Percentiles rank a stretch among this genome's conserved stretches.
Evolutionary conservation across 2,797 vertebrate species (phyloP).

Genomic region (Epinephelus awoara): DNA sequence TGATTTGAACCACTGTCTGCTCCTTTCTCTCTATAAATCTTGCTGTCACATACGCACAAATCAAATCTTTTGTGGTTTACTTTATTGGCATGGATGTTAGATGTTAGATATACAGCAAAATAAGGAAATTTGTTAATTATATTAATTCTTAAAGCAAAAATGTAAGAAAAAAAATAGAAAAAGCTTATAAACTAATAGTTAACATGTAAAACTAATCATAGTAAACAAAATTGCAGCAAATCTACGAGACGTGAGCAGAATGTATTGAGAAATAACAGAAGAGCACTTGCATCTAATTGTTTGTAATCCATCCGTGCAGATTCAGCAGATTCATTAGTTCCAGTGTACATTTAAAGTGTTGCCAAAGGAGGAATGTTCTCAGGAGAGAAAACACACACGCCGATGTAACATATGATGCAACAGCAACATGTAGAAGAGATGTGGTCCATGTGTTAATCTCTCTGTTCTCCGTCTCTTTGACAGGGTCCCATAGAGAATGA

Average conservation of each 20-base stretch:
- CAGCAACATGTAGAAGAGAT: neutral
- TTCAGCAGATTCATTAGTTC: neutral
- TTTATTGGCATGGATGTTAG: neutral
- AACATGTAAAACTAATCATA: neutral
- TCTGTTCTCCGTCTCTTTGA: conserved; percentile 46
- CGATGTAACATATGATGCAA: neutral
- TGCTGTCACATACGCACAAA: neutral
- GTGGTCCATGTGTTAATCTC: conserved; percentile 7
- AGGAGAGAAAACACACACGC: neutral
- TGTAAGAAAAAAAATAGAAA: neutral
- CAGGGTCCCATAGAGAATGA: conserved; percentile 98
- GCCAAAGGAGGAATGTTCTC: neutral
- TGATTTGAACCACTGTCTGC: neutral
- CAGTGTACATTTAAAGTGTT: neutral
- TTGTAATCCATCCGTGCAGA: neutral
- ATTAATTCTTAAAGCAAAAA: neutral
- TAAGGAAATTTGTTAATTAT: neutral
- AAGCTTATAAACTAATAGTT: neutral
- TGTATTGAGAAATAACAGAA: neutral
- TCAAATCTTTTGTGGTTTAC: neutral
- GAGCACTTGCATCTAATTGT: neutral
- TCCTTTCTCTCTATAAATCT: neutral
- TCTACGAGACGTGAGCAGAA: neutral
- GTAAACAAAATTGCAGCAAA: neutral
- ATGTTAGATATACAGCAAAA: conserved; percentile 1